These are phyloP conservation scores for Trichonephila clavata DNA, from an alignment of 1,140 invertebrate species.

Conservation along the genomic window DNA sequence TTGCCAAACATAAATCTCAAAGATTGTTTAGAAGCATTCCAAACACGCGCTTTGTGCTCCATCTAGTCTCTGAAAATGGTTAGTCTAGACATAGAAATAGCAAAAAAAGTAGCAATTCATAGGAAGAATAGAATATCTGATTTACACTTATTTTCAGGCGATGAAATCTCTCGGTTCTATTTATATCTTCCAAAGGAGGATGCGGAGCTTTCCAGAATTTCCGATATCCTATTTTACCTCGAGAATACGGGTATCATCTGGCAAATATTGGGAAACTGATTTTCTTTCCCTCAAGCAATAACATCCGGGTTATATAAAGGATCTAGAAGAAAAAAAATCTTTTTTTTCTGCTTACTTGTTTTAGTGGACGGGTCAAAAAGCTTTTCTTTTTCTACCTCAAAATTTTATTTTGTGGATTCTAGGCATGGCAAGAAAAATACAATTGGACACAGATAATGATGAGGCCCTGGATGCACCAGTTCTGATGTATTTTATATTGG, in stretches of 20 bases:
- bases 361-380: neutral
- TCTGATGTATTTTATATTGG: no score
- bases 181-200: slow-evolving; percentile 1
- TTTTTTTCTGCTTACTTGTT: neutral
- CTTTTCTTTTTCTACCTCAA: neutral
- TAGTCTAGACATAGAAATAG: neutral
- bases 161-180: slow-evolving; percentile 30
- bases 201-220: neutral
- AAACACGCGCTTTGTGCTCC: neutral
- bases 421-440: neutral
- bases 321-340: neutral
- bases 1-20: no score
- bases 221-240: slow-evolving; percentile 30
- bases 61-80: neutral
- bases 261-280: slow-evolving; percentile 36
- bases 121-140: slow-evolving; percentile 10
- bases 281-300: neutral
- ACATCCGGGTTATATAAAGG: slow-evolving; percentile 14
- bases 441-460: no score
- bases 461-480: no score
- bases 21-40: no score
- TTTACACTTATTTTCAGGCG: slow-evolving; percentile 26
- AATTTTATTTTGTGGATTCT: neutral
- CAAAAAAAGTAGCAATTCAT: neutral
- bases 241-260: slow-evolving; percentile 25